These are phyloP conservation scores for Cantharis lateralis DNA, from an alignment of 2,888 invertebrate genomes.

Conservation along the genomic window DNA sequence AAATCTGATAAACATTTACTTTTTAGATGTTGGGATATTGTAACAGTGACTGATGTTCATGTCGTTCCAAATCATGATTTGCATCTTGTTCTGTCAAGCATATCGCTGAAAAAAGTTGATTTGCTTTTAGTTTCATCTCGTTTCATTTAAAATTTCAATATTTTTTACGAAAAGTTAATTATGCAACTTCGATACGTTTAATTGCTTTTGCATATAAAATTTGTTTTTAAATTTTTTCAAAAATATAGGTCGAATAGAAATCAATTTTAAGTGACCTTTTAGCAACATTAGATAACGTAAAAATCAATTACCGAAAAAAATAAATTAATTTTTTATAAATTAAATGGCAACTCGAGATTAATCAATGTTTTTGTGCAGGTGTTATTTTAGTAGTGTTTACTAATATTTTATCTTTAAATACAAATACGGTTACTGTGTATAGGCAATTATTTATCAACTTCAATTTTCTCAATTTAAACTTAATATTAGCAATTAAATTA, in stretches of 20 bases:
- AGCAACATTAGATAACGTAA: neutral
- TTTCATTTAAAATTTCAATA: neutral
- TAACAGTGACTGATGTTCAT: conserved; percentile 10
- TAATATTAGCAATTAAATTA: neutral
- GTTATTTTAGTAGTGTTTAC: neutral
- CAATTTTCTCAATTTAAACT: neutral
- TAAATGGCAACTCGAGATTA: neutral
- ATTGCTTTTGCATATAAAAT: neutral
- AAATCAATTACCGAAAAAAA: neutral
- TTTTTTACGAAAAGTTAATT: neutral
- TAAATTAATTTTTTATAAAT: neutral
- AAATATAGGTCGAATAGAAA: neutral
- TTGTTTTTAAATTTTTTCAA: neutral
- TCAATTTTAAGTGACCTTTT: neutral
- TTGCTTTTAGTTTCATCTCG: neutral
- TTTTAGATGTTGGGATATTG: conserved; percentile 17
- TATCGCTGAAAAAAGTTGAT: conserved; percentile 3
- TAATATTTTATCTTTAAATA: neutral
- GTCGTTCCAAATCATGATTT: conserved; percentile 8
- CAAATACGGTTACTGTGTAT: neutral
- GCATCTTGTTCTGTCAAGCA: conserved; percentile 2
- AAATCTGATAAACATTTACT: conserved; percentile 15
- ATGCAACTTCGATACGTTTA: neutral
- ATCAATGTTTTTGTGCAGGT: neutral
- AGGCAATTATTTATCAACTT: neutral